Percentiles rank a stretch among this genome's conserved stretches.
Evolutionary conservation across 2,113 vertebrate species (phyloP).

Genomic region (Actenoides hombroni): DNA sequence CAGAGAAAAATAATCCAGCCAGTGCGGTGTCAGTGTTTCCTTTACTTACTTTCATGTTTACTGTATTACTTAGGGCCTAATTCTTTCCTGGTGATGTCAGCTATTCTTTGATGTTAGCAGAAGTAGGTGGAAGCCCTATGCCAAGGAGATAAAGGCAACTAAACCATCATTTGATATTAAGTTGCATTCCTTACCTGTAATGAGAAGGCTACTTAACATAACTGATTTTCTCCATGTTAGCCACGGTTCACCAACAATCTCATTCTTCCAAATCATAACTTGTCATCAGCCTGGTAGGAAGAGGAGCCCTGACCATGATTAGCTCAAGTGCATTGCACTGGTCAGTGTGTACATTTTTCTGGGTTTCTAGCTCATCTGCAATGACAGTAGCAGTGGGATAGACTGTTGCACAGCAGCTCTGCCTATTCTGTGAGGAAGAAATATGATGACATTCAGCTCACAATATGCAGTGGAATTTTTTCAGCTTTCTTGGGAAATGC

Average conservation of each 20-base stretch:
- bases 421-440: neutral
- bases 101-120: neutral
- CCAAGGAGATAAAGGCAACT: neutral
- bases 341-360: fast-evolving
- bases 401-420: neutral
- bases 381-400: neutral
- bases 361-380: neutral
- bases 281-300: neutral
- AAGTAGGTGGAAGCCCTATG: neutral
- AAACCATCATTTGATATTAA: neutral
- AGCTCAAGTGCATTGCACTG: neutral
- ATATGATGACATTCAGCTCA: neutral
- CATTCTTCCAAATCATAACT: neutral
- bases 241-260: fast-evolving
- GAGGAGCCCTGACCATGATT: neutral
- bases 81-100: neutral
- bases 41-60: neutral
- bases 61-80: neutral
- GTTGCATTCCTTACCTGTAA: neutral
- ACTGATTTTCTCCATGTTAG: neutral
- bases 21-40: neutral
- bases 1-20: neutral
- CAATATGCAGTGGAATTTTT: neutral
- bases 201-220: neutral
- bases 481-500: neutral